These are phyloP conservation scores for Temnopleurus reevesii DNA, from an alignment of 53 echinoderm and acorn worm species.

Conservation along the genomic window DNA sequence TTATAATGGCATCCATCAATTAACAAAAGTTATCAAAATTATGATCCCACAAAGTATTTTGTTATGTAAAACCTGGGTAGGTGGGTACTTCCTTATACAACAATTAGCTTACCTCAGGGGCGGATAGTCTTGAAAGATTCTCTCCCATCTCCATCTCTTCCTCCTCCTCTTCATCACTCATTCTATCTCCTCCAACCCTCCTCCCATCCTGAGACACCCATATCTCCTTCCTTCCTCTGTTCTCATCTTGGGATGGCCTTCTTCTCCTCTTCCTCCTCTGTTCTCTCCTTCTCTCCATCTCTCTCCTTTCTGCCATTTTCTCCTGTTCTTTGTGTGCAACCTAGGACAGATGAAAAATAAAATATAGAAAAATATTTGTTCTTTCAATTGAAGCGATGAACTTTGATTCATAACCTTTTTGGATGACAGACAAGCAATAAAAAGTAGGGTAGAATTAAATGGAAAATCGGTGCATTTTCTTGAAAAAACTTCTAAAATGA, in stretches of 20 bases:
- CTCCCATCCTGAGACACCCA: slow-evolving; percentile 90
- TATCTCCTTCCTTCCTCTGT: slow-evolving; percentile 75
- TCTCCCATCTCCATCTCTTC: slow-evolving; percentile 56
- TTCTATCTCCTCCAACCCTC: slow-evolving; percentile 61
- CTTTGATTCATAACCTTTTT: too few species aligned
- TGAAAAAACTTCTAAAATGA: too few species aligned
- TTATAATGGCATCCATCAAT: too few species aligned
- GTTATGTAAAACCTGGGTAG: too few species aligned
- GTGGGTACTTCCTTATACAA: too few species aligned
- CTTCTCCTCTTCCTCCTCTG: slow-evolving; percentile 56
- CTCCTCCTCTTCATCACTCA: slow-evolving; percentile 64
- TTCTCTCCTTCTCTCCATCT: slow-evolving; percentile 64
- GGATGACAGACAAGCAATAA: too few species aligned
- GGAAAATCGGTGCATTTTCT: too few species aligned
- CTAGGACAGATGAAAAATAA: slow-evolving; percentile 35
- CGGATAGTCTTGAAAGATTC: slow-evolving; percentile 67
- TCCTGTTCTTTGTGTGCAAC: slow-evolving; percentile 85
- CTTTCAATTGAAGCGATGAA: too few species aligned
- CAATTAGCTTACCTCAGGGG: slow-evolving; percentile 86
- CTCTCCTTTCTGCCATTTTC: slow-evolving; percentile 66
- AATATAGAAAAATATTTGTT: too few species aligned
- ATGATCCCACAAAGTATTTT: too few species aligned
- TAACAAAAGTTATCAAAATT: too few species aligned
- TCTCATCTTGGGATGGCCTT: slow-evolving; percentile 47
- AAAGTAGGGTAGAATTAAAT: too few species aligned